phyloP scores from a whole-genome alignment of 2,888 invertebrate species.

The Andricus curvator region DNA sequence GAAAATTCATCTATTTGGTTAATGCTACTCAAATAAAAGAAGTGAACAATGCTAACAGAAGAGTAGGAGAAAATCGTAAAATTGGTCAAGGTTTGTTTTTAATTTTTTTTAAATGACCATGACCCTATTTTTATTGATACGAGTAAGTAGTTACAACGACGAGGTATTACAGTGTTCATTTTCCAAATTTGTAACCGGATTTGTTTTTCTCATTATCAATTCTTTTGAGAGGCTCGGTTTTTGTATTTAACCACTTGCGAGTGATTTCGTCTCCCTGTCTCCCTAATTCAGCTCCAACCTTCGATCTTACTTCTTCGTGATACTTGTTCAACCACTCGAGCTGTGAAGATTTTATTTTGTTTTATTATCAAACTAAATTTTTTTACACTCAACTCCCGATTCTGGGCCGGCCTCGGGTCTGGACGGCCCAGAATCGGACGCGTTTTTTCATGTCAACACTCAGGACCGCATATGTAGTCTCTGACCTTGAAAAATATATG shows the following conservation, averaged over 20 bases:
- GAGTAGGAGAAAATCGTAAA: too few species aligned
- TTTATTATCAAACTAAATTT: neutral
- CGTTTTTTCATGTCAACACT: too few species aligned
- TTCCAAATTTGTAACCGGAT: neutral
- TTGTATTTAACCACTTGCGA: slow-evolving; percentile 3
- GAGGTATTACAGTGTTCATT: neutral
- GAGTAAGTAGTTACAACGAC: neutral
- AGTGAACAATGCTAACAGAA: too few species aligned
- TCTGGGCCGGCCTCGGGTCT: too few species aligned
- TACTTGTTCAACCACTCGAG: slow-evolving; percentile 62
- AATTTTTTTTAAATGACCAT: neutral
- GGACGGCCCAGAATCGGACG: too few species aligned
- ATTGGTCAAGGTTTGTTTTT: too few species aligned
- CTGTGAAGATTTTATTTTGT: slow-evolving; percentile 44
- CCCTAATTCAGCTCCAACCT: slow-evolving; percentile 56
- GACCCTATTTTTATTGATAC: slow-evolving; percentile 11
- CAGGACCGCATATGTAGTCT: too few species aligned
- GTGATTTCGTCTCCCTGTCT: neutral
- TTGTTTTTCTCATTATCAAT: neutral
- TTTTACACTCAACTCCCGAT: neutral
- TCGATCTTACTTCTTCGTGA: slow-evolving; percentile 53
- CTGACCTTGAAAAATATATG: too few species aligned
- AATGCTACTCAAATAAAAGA: too few species aligned
- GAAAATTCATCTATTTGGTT: too few species aligned
- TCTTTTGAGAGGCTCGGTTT: slow-evolving; percentile 15